Evolutionary conservation across 2,888 invertebrate species (phyloP).

Genomic region (Amphipyra berbera): DNA sequence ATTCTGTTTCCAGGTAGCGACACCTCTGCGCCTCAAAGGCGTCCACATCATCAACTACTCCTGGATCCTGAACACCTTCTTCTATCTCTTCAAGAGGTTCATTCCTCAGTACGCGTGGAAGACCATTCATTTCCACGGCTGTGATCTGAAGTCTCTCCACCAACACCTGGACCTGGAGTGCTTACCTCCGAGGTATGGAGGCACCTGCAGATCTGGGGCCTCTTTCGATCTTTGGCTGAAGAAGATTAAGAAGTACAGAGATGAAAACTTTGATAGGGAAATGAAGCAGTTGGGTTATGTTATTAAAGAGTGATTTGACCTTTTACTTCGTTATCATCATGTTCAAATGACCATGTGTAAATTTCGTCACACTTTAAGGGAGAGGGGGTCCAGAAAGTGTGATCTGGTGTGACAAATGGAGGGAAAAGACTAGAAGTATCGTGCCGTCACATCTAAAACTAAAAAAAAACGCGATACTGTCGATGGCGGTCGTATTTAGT

Average conservation of each 20-base stretch:
- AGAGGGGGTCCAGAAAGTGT: no score
- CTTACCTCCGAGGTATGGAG: slow-evolving; percentile 78
- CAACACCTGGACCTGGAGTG: slow-evolving; percentile 73
- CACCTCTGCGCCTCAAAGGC: slow-evolving; percentile 91
- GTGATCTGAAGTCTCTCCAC: slow-evolving; percentile 80
- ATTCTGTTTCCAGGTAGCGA: slow-evolving; percentile 86
- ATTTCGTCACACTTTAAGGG: no score
- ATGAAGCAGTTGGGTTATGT: slow-evolving; percentile 91
- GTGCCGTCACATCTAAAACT: no score
- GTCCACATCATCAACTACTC: slow-evolving; percentile 94
- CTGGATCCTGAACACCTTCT: slow-evolving; percentile 94
- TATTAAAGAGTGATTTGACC: slow-evolving; percentile 78
- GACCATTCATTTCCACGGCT: slow-evolving; percentile 81
- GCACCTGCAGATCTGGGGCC: slow-evolving; percentile 89
- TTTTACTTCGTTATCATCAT: background rate
- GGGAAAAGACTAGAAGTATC: no score
- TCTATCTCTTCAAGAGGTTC: slow-evolving; percentile 93
- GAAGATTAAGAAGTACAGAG: slow-evolving; percentile 87
- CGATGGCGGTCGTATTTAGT: no score
- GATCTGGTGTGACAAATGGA: no score
- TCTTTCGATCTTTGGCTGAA: slow-evolving; percentile 89
- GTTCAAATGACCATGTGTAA: background rate
- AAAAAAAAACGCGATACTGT: no score
- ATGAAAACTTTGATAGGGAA: slow-evolving; percentile 89
- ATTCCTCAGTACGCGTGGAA: slow-evolving; percentile 91